phyloP scores from a whole-genome alignment of 2,888 invertebrate species.

The Stenoptilia bipunctidactyla region DNA sequence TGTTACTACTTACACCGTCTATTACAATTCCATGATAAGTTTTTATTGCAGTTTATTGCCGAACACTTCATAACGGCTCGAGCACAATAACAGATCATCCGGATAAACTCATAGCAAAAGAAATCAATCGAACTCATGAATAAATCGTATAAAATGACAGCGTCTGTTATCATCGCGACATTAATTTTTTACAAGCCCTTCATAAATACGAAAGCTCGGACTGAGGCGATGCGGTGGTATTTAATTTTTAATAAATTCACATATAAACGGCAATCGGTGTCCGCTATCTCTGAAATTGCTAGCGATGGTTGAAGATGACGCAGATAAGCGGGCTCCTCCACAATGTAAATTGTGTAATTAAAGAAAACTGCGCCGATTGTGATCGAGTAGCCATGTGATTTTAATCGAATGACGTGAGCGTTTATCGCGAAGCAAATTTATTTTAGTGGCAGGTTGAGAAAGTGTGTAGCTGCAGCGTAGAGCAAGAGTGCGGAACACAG shows the following conservation, averaged over 20 bases:
- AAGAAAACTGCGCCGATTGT: conserved; percentile 46
- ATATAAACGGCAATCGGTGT: conserved; percentile 43
- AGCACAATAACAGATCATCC: conserved; percentile 33
- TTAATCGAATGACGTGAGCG: conserved; percentile 30
- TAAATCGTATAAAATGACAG: conserved; percentile 52
- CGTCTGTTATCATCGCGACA: conserved; percentile 47
- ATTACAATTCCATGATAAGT: conserved; percentile 25
- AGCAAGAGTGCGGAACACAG: background rate
- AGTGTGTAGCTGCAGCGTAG: no score
- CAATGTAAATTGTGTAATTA: conserved; percentile 66
- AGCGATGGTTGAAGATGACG: conserved; percentile 43
- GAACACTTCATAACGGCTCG: conserved; percentile 20
- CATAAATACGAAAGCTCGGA: conserved; percentile 36
- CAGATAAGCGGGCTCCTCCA: conserved; percentile 38
- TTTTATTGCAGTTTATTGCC: conserved; percentile 28
- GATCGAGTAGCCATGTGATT: conserved; percentile 43
- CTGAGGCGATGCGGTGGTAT: conserved; percentile 27
- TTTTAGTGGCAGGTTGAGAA: background rate
- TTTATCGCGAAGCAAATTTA: background rate
- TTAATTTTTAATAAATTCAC: conserved; percentile 54
- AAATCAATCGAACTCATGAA: conserved; percentile 62
- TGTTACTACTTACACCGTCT: conserved; percentile 27
- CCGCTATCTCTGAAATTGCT: conserved; percentile 55
- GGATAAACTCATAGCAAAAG: conserved; percentile 33
- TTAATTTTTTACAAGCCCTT: conserved; percentile 47